A percentile compares a stretch with the other conserved stretches of the same genome.
Evolutionary conservation across 2,113 vertebrate genomes (phyloP).

Genomic region (Sander lucioperca): DNA sequence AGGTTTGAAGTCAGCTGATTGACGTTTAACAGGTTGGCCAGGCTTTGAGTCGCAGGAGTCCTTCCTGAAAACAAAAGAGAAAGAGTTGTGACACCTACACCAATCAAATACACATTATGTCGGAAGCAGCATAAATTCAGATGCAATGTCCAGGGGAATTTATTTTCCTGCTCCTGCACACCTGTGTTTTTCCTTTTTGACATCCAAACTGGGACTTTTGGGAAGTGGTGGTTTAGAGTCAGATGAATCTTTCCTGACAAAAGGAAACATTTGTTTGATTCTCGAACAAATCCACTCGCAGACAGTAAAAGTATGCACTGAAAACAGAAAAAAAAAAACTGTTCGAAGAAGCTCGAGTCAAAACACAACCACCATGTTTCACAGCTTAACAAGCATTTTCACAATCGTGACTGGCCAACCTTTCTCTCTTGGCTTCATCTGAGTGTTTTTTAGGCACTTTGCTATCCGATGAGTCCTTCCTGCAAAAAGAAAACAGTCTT

Average conservation of each 20-base stretch:
- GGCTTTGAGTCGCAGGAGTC: slow-evolving; percentile 80
- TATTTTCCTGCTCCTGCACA: slow-evolving; percentile 57
- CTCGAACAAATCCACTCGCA: slow-evolving; percentile 1
- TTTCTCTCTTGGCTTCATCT: slow-evolving; percentile 81
- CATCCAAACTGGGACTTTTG: slow-evolving; percentile 73
- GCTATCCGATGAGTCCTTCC: slow-evolving; percentile 79
- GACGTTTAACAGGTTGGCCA: slow-evolving; percentile 62
- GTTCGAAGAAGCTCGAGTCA: neutral
- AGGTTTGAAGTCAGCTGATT: slow-evolving; percentile 46
- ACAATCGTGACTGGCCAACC: slow-evolving; percentile 65
- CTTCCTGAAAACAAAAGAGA: slow-evolving; percentile 71
- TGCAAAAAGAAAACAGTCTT: slow-evolving; percentile 69
- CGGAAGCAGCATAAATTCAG: neutral
- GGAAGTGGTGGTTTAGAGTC: slow-evolving; percentile 68
- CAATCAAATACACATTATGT: neutral
- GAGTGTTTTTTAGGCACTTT: slow-evolving; percentile 77
- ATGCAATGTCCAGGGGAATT: neutral
- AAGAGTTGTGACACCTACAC: neutral
- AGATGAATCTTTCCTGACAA: slow-evolving; percentile 80
- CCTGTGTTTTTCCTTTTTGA: slow-evolving; percentile 84
- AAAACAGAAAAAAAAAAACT: neutral
- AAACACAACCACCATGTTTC: slow-evolving; percentile 16
- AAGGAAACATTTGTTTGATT: slow-evolving; percentile 52
- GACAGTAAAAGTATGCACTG: neutral
- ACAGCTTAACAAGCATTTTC: slow-evolving; percentile 1